A percentile compares a stretch with the other conserved stretches of the same genome.
Conservation (phyloP, 2,113 vertebrate genomes). For the Erythrolamprus reginae region DNA sequence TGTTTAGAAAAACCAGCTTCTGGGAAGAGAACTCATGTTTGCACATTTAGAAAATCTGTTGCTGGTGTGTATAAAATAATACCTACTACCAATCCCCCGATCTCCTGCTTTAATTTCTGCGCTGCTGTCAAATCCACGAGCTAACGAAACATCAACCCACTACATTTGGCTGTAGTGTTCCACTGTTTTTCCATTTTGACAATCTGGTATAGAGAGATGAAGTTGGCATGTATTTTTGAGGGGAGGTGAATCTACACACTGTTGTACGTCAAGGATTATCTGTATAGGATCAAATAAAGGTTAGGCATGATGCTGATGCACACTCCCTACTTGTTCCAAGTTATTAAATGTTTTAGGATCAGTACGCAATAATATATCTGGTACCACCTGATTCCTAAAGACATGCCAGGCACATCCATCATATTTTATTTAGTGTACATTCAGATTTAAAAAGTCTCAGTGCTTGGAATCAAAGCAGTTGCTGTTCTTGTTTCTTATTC, state of each 20-base stretch:
- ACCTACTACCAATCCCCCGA: not conserved
- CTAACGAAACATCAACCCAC: not conserved
- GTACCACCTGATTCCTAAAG: not conserved
- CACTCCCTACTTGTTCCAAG: not conserved
- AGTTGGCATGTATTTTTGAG: no score
- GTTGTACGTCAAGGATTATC: not conserved
- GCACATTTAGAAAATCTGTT: constrained; percentile 1
- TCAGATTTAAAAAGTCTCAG: not conserved
- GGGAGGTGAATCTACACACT: not conserved
- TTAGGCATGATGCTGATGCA: not conserved
- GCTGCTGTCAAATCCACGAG: constrained; percentile 3
- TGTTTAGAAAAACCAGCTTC: constrained; percentile 1
- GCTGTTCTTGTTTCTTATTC: not conserved
- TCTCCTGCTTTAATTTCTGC: not conserved
- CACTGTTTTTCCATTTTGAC: not conserved
- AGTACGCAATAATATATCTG: not conserved
- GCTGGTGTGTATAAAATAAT: not conserved
- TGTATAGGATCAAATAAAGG: not conserved
- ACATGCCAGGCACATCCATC: not conserved
- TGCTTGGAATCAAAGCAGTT: not conserved
- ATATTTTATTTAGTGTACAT: not conserved
- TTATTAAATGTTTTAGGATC: not conserved
- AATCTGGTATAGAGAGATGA: not conserved
- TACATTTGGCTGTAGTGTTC: not conserved
- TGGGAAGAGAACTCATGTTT: constrained; percentile 4